Percentiles rank a stretch among this genome's conserved stretches.
Conservation (phyloP, 1,140 invertebrate genomes). For the Mamestra configurata region DNA sequence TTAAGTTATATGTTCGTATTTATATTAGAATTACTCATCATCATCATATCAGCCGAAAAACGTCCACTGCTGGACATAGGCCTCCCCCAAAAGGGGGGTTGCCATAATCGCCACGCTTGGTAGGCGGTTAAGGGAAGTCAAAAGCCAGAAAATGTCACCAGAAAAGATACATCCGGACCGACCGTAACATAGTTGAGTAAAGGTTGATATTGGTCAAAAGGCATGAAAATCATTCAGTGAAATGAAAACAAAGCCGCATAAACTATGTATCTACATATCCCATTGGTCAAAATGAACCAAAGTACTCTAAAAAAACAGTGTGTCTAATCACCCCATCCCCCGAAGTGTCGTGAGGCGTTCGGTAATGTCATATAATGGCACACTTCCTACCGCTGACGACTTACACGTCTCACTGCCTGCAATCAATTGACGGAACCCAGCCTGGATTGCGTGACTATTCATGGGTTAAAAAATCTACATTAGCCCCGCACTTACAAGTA, state of each 20-base stretch:
- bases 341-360: conserved; percentile 27
- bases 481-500: conserved; percentile 26
- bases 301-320: background rate
- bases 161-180: too few relatives aligned
- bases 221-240: background rate
- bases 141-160: too few relatives aligned
- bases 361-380: conserved; percentile 51
- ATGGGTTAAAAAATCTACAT: conserved; percentile 46
- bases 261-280: background rate
- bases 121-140: too few relatives aligned
- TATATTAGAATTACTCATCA: too few relatives aligned
- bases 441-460: conserved; percentile 39
- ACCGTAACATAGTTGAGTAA: too few relatives aligned
- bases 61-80: too few relatives aligned
- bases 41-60: too few relatives aligned
- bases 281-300: background rate
- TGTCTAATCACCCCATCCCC: conserved; percentile 18
- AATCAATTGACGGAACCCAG: conserved; percentile 38
- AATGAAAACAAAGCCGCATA: background rate
- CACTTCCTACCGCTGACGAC: conserved; percentile 51
- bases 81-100: too few relatives aligned
- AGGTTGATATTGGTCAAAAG: too few relatives aligned
- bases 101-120: too few relatives aligned
- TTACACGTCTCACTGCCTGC: conserved; percentile 27
- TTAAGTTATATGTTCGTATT: too few relatives aligned